These are phyloP conservation scores for Drosophila burlai DNA, from an alignment of 1,140 invertebrate genomes.

Conservation along the genomic window DNA sequence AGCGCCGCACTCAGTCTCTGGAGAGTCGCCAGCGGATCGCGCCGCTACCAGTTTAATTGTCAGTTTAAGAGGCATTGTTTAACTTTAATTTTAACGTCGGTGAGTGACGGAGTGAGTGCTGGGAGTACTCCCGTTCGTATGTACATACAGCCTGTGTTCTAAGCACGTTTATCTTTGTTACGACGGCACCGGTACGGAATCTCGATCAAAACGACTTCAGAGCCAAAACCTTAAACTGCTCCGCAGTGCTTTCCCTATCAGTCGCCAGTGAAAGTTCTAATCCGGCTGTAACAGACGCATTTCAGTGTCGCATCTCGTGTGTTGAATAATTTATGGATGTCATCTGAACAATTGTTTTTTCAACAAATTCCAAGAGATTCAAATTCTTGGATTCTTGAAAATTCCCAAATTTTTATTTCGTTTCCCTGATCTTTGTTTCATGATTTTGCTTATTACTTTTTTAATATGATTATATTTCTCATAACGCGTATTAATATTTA, in stretches of 20 bases:
- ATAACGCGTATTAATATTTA: neutral
- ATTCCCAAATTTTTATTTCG: too few species aligned
- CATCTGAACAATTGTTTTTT: slow-evolving; percentile 48
- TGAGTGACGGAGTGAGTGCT: slow-evolving; percentile 20
- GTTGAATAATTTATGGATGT: slow-evolving; percentile 61
- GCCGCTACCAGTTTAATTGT: slow-evolving; percentile 46
- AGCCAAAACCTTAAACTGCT: slow-evolving; percentile 3
- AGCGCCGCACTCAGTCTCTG: slow-evolving; percentile 59
- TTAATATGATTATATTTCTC: neutral
- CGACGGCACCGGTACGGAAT: neutral
- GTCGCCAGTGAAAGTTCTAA: slow-evolving; percentile 76
- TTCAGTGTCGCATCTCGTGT: slow-evolving; percentile 32
- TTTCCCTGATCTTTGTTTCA: neutral
- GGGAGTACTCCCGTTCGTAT: slow-evolving; percentile 22
- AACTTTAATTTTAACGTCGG: slow-evolving; percentile 33
- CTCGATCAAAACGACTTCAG: slow-evolving; percentile 1
- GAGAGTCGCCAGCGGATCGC: slow-evolving; percentile 50
- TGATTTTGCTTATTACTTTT: neutral
- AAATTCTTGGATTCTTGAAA: neutral
- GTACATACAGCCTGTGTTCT: slow-evolving; percentile 33
- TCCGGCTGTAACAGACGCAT: slow-evolving; percentile 59
- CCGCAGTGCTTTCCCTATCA: slow-evolving; percentile 39
- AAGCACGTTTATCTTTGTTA: slow-evolving; percentile 4
- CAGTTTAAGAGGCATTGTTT: slow-evolving; percentile 47
- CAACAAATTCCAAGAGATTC: neutral